These are phyloP conservation scores for Amiota minor DNA, from an alignment of 2,888 invertebrate genomes.

Conservation along the genomic window DNA sequence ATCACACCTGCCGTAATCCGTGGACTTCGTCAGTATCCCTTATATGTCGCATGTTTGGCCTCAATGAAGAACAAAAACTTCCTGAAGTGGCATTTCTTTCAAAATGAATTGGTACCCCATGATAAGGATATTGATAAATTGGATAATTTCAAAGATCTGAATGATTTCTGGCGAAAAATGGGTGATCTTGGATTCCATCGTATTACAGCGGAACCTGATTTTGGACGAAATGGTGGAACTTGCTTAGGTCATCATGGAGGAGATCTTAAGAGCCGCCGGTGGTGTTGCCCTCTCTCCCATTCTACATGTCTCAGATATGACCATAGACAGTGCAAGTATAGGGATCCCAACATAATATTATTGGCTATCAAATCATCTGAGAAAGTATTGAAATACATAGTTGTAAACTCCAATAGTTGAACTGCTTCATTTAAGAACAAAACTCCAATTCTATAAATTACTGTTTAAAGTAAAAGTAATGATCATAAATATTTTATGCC, in stretches of 20 bases:
- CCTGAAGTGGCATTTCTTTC: conserved; percentile 90
- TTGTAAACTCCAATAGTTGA: neutral
- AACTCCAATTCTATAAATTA: too few relatives aligned
- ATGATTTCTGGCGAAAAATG: conserved; percentile 90
- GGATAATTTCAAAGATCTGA: conserved; percentile 84
- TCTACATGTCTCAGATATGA: too few relatives aligned
- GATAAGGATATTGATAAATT: conserved; percentile 92
- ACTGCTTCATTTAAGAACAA: too few relatives aligned
- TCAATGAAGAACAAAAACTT: conserved; percentile 90
- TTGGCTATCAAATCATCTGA: too few relatives aligned
- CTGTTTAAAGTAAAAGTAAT: neutral
- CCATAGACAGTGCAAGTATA: neutral
- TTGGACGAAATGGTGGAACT: conserved; percentile 92
- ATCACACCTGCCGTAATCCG: conserved; percentile 59
- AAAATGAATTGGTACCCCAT: conserved; percentile 95
- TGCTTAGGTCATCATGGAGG: conserved; percentile 96
- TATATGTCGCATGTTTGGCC: conserved; percentile 89
- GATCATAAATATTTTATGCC: conserved; percentile 12
- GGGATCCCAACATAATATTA: too few relatives aligned
- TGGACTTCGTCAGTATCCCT: conserved; percentile 80
- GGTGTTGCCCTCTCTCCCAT: too few relatives aligned
- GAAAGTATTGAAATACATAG: neutral
- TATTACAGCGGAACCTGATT: conserved; percentile 89
- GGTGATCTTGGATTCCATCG: conserved; percentile 94
- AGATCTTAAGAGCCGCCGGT: too few relatives aligned